Evolutionary conservation across 2,888 invertebrate genomes (phyloP), one percentile per base, ranked within the genome.

Genomic region (Ditylenchus weischeri): DNA sequence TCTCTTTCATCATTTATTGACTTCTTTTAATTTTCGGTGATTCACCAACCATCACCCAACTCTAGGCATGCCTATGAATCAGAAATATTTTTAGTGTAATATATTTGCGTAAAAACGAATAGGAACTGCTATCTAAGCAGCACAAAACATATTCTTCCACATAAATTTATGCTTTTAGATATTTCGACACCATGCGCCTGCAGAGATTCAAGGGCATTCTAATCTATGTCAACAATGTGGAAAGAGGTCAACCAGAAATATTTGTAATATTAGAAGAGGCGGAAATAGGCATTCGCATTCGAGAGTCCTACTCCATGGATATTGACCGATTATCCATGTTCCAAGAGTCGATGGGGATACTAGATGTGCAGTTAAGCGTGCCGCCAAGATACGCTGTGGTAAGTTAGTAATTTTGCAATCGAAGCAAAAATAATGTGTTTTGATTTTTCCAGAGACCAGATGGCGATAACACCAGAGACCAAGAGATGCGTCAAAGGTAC

Each of bases 201-300:
- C 82, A 82, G 68, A 70, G 80, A 59, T 82, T 79, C 74, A 75
- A 73, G 43, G 78, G 79, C 65, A 75, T 80, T 3, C 71, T 78
- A 61, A 69, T 82, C 60, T 82, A 83, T 60, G 79, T 83, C 57
- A 83, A 83, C 71, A 79, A 78, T 66, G 79, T 82, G 7, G 77
- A 78, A 62, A 69, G 78, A 57, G 80, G 80, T 43, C 80, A 82
- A 66, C 76, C 81, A 3, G 82, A 82, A 62, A 76, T 82, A 64
- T 82, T 82, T 68, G 79, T 82, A 1, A 79, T 83, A 0, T 64
- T 82, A 29, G 79, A 83, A 62, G 77, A 78, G 68, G 78, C 81
- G 8, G 78, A 78, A 71, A 80, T 82, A 50, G 82, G 82, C 60
- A 69, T 83, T 43, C 71, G 80, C 57, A 78, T 82, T 19, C 69